phyloP scores from a whole-genome alignment of 1,140 invertebrate species.

The Sinella curviseta region DNA sequence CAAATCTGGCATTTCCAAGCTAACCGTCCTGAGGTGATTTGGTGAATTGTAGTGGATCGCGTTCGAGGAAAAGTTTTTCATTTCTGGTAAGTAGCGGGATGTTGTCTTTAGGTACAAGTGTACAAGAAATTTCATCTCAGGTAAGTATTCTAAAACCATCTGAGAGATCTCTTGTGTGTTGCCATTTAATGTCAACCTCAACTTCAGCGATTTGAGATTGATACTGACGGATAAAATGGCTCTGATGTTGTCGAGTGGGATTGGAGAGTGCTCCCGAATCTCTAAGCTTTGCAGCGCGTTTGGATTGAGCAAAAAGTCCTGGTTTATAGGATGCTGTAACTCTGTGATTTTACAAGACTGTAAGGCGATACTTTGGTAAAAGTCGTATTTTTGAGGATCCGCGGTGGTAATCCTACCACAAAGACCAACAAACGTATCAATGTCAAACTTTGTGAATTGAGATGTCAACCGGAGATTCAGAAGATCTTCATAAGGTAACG shows the following conservation, averaged over 20 bases:
- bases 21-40: background rate
- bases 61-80: background rate
- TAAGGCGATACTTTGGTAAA: background rate
- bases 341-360: slow-evolving; percentile 12
- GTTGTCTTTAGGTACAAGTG: background rate
- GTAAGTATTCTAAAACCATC: background rate
- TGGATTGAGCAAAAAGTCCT: background rate
- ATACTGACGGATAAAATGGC: background rate
- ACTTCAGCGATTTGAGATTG: background rate
- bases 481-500: background rate
- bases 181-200: background rate
- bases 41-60: background rate
- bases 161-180: background rate
- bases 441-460: background rate
- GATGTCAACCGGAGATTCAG: background rate
- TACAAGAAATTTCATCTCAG: background rate
- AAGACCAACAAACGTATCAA: background rate
- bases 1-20: slow-evolving; percentile 8
- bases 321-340: background rate
- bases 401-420: background rate
- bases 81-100: background rate
- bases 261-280: background rate
- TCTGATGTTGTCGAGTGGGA: slow-evolving; percentile 5
- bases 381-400: background rate
- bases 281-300: background rate